phyloP scores from a whole-genome alignment of 2,888 invertebrate genomes.

The Sinodicranocentrus sp. region DNA sequence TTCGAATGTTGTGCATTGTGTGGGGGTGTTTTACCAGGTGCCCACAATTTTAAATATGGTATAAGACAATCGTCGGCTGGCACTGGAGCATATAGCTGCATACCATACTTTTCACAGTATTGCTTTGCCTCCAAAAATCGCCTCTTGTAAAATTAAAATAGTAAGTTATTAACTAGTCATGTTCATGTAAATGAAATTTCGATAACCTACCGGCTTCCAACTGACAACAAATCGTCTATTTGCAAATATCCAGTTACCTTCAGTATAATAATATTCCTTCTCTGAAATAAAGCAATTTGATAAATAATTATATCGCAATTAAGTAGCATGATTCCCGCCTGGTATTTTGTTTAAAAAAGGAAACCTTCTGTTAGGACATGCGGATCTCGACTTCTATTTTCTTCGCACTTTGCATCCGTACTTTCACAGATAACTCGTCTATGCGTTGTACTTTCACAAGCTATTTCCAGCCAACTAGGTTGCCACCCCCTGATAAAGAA shows the following conservation, averaged over 20 bases:
- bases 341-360: background rate
- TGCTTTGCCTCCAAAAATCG: background rate
- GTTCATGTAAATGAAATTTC: background rate
- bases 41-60: constrained; percentile 57
- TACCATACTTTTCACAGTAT: constrained; percentile 31
- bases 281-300: constrained; percentile 25
- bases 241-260: constrained; percentile 61
- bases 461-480: constrained; percentile 36
- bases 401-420: constrained; percentile 16
- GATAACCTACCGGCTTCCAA: constrained; percentile 42
- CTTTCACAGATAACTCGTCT: constrained; percentile 47
- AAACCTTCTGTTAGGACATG: constrained; percentile 59
- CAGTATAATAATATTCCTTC: constrained; percentile 48
- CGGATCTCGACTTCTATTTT: constrained; percentile 23
- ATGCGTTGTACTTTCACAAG: constrained; percentile 20
- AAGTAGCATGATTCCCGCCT: too few species aligned
- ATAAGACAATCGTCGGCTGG: constrained; percentile 41
- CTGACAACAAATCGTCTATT: constrained; percentile 49
- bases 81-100: constrained; percentile 30
- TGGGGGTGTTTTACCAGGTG: constrained; percentile 36
- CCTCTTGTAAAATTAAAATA: background rate
- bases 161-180: background rate
- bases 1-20: background rate
- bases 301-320: background rate
- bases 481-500: constrained; percentile 55